Base-by-base conservation (phyloP, 2,797 vertebrate species). In the Poecile montanus region DNA sequence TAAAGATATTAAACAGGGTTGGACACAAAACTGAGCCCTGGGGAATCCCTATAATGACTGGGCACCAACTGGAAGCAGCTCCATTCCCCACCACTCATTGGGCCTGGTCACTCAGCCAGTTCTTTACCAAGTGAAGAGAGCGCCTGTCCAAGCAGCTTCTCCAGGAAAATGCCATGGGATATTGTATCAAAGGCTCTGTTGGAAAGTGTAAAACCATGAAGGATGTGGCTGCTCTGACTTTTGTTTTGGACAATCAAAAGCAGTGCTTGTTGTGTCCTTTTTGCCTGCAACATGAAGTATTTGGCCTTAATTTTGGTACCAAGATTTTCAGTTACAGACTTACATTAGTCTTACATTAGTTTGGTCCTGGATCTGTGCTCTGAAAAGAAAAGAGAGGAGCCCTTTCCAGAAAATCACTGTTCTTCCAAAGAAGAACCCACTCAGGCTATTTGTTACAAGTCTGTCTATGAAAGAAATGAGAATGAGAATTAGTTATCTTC, bases 251-350 rank as follows among this genome's bases (percentile, higher is more conserved):
- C 21, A 61, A 20, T 17, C 1, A 2, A 85, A 92, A 63, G 5
- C 29, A 70, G 56, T 34, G 6, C 7, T 77, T 60, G 15, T 13
- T 67, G 16, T 12, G 25, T 50, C 57, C 10, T 77, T 84, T 76
- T 67, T 54, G 13, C 13, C 48, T 17, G 42, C 17, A 63, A 14
- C 1, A 3, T 36, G 29, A 40, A 40, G 30, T 0, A 0, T 74
- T 74, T 57, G 45, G 10, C n/a, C 20, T 81, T 45, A 51, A 22
- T 44, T 61, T 48, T 53, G 10, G 56, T 65, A 38, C 9, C 4
- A 47, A 70, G 11, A 27, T 56, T 73, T 68, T 53, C 50, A 50
- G 3, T 25, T 71, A 30, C 13, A 51, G 15, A 27, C 50, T 72
- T 4, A 45, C 7, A 21, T 9, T 45, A 22, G 16, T 73, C 50